These are phyloP conservation scores for Holotrichia oblita DNA, from an alignment of 1,140 invertebrate species.

Conservation along the genomic window DNA sequence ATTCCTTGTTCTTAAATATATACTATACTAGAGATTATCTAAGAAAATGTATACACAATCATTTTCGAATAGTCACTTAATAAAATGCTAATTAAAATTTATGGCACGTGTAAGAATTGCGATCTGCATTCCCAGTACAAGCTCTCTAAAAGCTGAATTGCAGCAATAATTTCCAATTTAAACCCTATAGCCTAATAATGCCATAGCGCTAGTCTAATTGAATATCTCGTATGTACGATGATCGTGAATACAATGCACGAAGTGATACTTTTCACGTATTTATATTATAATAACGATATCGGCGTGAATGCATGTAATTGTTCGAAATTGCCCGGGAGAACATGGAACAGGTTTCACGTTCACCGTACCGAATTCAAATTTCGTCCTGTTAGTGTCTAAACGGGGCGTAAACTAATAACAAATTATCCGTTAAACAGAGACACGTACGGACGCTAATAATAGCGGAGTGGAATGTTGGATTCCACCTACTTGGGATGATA, in stretches of 20 bases:
- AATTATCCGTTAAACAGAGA: slow-evolving; percentile 36
- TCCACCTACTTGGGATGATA: slow-evolving; percentile 41
- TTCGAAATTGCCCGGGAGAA: neutral
- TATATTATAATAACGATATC: slow-evolving; percentile 35
- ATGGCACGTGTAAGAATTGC: neutral
- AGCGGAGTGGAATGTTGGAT: slow-evolving; percentile 31
- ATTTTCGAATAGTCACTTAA: no score
- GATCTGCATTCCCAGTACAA: slow-evolving; percentile 25
- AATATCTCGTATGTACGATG: slow-evolving; percentile 10
- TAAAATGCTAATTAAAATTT: slow-evolving; percentile 36
- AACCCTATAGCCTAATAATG: slow-evolving; percentile 19
- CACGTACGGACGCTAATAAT: slow-evolving; percentile 37
- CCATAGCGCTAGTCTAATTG: slow-evolving; percentile 8
- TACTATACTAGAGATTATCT: no score
- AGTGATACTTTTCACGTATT: slow-evolving; percentile 2
- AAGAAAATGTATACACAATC: neutral
- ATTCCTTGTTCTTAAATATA: neutral
- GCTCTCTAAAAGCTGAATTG: slow-evolving; percentile 30
- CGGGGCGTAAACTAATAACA: slow-evolving; percentile 36
- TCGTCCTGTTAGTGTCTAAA: slow-evolving; percentile 35
- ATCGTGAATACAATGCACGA: slow-evolving; percentile 27
- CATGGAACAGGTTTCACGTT: slow-evolving; percentile 36
- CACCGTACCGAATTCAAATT: slow-evolving; percentile 31
- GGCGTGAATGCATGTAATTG: slow-evolving; percentile 24
- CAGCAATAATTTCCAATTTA: slow-evolving; percentile 24